Percentiles rank a stretch among this genome's conserved stretches.
phyloP scores from a whole-genome alignment of 2,888 invertebrate species.

The Asteroscopus sphinx region DNA sequence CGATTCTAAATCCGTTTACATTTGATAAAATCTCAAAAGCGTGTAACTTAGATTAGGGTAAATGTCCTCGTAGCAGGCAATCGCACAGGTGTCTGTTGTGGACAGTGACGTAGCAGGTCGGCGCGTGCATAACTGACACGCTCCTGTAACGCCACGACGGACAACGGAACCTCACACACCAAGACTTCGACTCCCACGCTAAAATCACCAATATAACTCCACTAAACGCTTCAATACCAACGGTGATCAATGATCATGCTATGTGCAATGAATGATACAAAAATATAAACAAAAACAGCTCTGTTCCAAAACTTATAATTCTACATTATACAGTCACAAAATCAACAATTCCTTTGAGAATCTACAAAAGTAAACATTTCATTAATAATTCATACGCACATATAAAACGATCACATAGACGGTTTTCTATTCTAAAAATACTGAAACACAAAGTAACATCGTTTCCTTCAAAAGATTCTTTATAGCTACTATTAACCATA shows the following conservation, averaged over 20 bases:
- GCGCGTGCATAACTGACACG: conserved; percentile 74
- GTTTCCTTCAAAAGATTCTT: conserved; percentile 75
- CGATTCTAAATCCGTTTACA: background rate
- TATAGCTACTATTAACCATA: conserved; percentile 81
- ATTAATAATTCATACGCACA: conserved; percentile 53
- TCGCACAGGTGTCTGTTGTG: conserved; percentile 72
- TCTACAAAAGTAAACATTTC: conserved; percentile 50
- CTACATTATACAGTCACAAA: conserved; percentile 43
- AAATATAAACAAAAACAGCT: conserved; percentile 46
- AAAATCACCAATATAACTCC: conserved; percentile 70
- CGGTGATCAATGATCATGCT: conserved; percentile 12
- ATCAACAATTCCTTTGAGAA: conserved; percentile 43
- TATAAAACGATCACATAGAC: conserved; percentile 51
- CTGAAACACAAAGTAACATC: conserved; percentile 74
- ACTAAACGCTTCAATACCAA: conserved; percentile 36
- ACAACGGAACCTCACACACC: conserved; percentile 67
- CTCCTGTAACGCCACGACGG: conserved; percentile 72
- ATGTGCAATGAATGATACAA: conserved; percentile 13
- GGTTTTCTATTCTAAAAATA: conserved; percentile 61
- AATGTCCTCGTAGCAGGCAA: conserved; percentile 69
- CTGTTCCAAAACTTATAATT: conserved; percentile 49
- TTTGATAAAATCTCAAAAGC: background rate
- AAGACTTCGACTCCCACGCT: conserved; percentile 65
- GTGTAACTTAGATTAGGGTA: conserved; percentile 7
- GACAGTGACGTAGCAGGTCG: conserved; percentile 76